Evolutionary conservation across 2,888 invertebrate species (phyloP).

Genomic region (Clanis bilineata): DNA sequence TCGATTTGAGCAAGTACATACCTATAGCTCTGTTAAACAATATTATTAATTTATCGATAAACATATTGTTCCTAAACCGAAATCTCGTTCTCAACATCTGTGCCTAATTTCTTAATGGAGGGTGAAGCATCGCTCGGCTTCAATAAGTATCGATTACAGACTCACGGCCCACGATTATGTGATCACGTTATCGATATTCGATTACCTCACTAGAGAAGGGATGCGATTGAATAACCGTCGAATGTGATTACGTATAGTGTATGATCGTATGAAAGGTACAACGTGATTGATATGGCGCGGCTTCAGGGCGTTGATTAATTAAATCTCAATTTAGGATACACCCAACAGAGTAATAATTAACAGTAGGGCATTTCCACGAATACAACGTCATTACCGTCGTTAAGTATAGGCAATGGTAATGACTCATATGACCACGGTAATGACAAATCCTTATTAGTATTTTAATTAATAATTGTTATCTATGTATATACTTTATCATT

Average conservation of each 20-base stretch:
- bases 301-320: no score
- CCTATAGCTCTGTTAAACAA: not conserved
- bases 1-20: no score
- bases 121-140: not conserved
- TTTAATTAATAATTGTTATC: no score
- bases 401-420: no score
- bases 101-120: constrained; percentile 2
- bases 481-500: no score
- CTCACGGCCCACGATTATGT: not conserved
- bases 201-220: not conserved
- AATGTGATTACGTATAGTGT: not conserved
- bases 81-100: not conserved
- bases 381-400: no score
- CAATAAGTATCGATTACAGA: constrained; percentile 4
- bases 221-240: not conserved
- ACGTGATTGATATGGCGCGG: no score
- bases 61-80: not conserved
- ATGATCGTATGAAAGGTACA: not conserved
- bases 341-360: no score
- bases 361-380: no score
- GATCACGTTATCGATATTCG: not conserved
- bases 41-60: not conserved
- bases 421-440: no score
- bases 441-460: no score
- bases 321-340: no score